phyloP scores from a whole-genome alignment of 2,888 invertebrate species.

The Tenthredo amoena region DNA sequence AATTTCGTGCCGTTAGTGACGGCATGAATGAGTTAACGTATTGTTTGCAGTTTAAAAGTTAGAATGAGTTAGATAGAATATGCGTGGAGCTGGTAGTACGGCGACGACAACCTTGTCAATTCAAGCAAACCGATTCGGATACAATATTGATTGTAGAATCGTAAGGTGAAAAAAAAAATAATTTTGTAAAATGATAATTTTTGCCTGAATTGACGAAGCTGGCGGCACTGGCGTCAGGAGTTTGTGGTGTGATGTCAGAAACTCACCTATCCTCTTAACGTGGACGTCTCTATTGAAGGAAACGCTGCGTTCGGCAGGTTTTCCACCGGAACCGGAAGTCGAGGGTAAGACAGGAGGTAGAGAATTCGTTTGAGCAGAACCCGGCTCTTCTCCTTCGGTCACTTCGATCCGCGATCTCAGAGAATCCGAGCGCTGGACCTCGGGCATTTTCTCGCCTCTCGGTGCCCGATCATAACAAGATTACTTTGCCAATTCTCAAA shows the following conservation, averaged over 20 bases:
- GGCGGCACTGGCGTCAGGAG: slow-evolving; percentile 43
- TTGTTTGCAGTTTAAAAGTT: slow-evolving; percentile 64
- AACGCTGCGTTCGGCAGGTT: slow-evolving; percentile 84
- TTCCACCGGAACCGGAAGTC: slow-evolving; percentile 75
- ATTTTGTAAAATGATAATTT: background rate
- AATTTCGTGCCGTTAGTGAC: slow-evolving; percentile 69
- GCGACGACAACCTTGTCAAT: slow-evolving; percentile 39
- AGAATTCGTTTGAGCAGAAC: slow-evolving; percentile 62
- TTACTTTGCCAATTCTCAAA: slow-evolving; percentile 46
- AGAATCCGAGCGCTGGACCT: slow-evolving; percentile 81
- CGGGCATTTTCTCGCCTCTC: slow-evolving; percentile 78
- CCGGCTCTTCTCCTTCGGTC: slow-evolving; percentile 62
- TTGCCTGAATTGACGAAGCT: slow-evolving; percentile 41
- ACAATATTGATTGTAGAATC: background rate
- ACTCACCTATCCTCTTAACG: slow-evolving; percentile 93
- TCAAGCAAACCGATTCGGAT: slow-evolving; percentile 17
- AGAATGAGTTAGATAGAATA: slow-evolving; percentile 66
- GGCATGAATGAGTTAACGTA: slow-evolving; percentile 60
- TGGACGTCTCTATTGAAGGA: slow-evolving; percentile 95
- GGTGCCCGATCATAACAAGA: slow-evolving; percentile 69
- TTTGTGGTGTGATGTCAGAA: slow-evolving; percentile 71
- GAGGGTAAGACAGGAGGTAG: slow-evolving; percentile 65
- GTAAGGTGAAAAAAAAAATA: background rate
- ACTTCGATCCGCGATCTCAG: slow-evolving; percentile 71
- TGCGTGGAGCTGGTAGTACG: slow-evolving; percentile 51